Evolutionary conservation across 2,888 invertebrate genomes (phyloP), one percentile per base, ranked within the genome.

Genomic region (Drosophila pseudotakahashii): DNA sequence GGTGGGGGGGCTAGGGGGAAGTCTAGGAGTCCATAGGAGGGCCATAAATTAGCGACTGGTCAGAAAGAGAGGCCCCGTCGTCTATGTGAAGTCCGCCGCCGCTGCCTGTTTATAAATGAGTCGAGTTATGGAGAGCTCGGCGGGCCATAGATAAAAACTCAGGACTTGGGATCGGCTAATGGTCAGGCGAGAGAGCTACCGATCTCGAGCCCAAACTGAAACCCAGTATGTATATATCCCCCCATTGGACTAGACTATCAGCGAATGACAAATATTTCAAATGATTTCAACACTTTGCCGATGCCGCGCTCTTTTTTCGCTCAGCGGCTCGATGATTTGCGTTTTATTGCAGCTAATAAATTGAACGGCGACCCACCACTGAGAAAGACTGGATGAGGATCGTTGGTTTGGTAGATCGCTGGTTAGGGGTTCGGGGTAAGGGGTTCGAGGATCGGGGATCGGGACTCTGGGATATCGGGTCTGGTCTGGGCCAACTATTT

Each of bases 261-360:
- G 68, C 64, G 57, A 87, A 85, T 89, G 89, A 89, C 84, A 85
- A 89, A 89, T 87, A 88, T 89, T 87, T 89, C 88, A 89, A 89
- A 85, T 87, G 89, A 87, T 79, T 89, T 85, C 84, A 85, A 85
- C 89, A 89, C 84, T 85, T 89, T 89, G 84, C 81, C 79, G 79
- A 71, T 73, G 67, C 58, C 55, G 62, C 52, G 44, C 44, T 45
- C 44, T 26, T 32, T 26, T 32, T 39, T 7, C 6, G 32, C 14
- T 34, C 42, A 11, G 39, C 13, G 23, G 64, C 69, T 34, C 45
- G 74, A 86, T 83, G 82, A 83, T 83, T 88, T 88, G 82, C 82
- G 82, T 83, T 88, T 88, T 88, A 86, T 84, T 84, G 83, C 89
- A 84, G 89, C 88, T 87, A 89, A 78, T 89, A 88, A 87, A 83